Conservation (phyloP, 2,888 invertebrate species). For the Ptychoptera albimana region DNA sequence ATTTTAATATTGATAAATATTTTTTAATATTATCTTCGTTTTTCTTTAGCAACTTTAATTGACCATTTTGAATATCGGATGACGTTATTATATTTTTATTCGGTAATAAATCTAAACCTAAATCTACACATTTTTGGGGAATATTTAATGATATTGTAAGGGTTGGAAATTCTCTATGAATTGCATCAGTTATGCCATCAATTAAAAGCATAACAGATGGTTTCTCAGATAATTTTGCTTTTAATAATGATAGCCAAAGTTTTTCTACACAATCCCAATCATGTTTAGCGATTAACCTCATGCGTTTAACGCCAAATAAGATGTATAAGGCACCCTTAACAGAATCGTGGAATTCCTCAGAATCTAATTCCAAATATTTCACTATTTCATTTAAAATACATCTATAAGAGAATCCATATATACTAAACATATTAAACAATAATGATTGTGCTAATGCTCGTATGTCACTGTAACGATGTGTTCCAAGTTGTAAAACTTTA, state of each 20-base stretch:
- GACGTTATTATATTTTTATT: constrained; percentile 18
- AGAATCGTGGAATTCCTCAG: constrained; percentile 44
- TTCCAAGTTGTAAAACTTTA: constrained; percentile 29
- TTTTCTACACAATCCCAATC: constrained; percentile 57
- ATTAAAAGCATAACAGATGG: constrained; percentile 54
- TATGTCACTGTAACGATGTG: constrained; percentile 23
- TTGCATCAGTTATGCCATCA: constrained; percentile 35
- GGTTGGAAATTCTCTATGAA: constrained; percentile 44
- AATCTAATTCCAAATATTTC: constrained; percentile 42
- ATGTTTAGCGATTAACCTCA: constrained; percentile 28
- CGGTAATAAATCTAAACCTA: constrained; percentile 34
- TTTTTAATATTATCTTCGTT: constrained; percentile 33
- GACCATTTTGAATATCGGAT: constrained; percentile 27
- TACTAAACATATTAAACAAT: constrained; percentile 43
- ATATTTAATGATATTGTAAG: constrained; percentile 42
- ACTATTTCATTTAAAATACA: constrained; percentile 44
- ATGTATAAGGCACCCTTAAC: constrained; percentile 69
- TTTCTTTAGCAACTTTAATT: constrained; percentile 20
- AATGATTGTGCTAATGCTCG: constrained; percentile 50
- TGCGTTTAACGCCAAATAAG: constrained; percentile 21
- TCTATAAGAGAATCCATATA: constrained; percentile 54
- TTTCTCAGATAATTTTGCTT: constrained; percentile 72
- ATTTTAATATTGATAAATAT: constrained; percentile 39
- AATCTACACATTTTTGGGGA: constrained; percentile 33
- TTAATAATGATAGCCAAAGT: constrained; percentile 65